These are phyloP conservation scores for Molossus molossus DNA, from an alignment of 2,797 vertebrate genomes.

Conservation along the genomic window DNA sequence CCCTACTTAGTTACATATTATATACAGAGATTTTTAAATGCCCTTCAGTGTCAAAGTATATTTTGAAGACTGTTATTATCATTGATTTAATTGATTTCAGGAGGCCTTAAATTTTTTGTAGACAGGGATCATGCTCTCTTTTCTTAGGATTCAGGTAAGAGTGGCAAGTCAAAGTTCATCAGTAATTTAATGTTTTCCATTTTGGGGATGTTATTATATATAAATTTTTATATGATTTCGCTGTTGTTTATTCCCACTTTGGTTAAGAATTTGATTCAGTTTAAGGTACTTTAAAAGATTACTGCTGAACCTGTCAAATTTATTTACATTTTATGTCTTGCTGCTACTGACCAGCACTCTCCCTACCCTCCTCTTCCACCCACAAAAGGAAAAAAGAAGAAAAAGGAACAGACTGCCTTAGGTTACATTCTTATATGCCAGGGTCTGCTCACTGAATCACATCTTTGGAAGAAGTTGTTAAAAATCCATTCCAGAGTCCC, in stretches of 20 bases:
- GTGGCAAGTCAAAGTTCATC: not conserved
- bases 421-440: not conserved
- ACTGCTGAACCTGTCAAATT: not conserved
- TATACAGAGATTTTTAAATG: conserved; percentile 52
- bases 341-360: not conserved
- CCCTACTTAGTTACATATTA: not conserved
- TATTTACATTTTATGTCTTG: not conserved
- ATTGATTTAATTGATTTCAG: not conserved
- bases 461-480: not conserved
- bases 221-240: not conserved
- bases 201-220: not conserved
- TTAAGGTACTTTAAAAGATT: not conserved
- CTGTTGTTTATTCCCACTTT: not conserved
- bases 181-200: not conserved
- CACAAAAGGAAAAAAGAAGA: not conserved
- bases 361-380: not conserved
- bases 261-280: not conserved
- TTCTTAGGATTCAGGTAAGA: not conserved
- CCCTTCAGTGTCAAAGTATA: not conserved
- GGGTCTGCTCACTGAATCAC: not conserved
- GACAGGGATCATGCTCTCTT: not conserved
- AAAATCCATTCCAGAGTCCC: not conserved
- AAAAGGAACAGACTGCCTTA: not conserved
- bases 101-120: not conserved
- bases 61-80: conserved; percentile 20